phyloP scores from a whole-genome alignment of 2,888 invertebrate species.

The Lacanobia wlatinum region DNA sequence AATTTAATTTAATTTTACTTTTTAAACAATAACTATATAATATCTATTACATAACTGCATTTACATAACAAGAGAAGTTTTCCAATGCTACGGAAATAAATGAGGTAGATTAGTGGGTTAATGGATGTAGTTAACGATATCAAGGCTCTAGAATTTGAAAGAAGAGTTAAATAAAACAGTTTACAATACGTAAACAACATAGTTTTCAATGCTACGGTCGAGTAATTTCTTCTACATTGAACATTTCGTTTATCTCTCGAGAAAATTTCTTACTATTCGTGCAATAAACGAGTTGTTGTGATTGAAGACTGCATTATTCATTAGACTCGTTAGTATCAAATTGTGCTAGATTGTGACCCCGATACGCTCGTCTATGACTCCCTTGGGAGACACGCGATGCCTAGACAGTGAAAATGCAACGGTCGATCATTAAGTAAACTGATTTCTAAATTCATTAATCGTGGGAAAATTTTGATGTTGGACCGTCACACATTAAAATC shows the following conservation, averaged over 20 bases:
- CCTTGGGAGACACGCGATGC: constrained; percentile 26
- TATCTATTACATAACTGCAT: neutral
- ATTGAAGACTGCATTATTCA: constrained; percentile 30
- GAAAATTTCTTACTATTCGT: constrained; percentile 23
- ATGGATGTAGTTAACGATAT: constrained; percentile 9
- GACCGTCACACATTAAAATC: neutral
- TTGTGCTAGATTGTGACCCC: constrained; percentile 25
- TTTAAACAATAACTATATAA: too few species aligned
- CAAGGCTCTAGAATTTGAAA: neutral
- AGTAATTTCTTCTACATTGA: constrained; percentile 16
- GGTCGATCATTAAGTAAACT: neutral
- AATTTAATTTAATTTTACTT: too few species aligned
- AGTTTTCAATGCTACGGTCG: neutral
- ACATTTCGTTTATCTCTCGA: constrained; percentile 18
- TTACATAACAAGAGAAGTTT: neutral
- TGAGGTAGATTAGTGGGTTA: neutral
- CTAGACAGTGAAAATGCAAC: constrained; percentile 6
- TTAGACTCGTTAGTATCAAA: constrained; percentile 4
- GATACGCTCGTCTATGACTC: constrained; percentile 19
- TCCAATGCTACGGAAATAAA: neutral
- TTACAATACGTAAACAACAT: neutral
- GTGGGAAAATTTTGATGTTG: neutral
- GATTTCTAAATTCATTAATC: neutral
- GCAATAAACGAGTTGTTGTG: constrained; percentile 28
- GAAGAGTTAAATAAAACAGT: neutral